phyloP scores from a whole-genome alignment of 1,140 invertebrate species.

The Listronotus oregonensis region DNA sequence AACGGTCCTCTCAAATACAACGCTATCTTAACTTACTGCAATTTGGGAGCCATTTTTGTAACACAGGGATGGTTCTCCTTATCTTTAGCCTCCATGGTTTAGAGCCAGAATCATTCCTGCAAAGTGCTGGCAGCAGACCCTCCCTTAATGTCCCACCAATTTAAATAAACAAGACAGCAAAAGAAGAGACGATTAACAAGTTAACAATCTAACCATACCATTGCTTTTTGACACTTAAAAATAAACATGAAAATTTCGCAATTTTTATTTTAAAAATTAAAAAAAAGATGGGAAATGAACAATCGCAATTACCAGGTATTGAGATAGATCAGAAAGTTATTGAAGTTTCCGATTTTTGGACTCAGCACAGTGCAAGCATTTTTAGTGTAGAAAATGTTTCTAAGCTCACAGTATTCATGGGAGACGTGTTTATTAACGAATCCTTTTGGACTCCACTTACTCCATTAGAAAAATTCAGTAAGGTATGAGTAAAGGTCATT shows the following conservation, averaged over 20 bases:
- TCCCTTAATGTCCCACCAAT: too few species aligned
- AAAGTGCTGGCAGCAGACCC: too few species aligned
- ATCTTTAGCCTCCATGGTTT: too few species aligned
- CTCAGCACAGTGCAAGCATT: conserved; percentile 71
- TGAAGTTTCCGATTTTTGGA: conserved; percentile 78
- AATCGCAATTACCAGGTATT: conserved; percentile 70
- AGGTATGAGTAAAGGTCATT: conserved; percentile 59
- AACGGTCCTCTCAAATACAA: too few species aligned
- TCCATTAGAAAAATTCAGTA: conserved; percentile 73
- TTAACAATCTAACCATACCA: background rate
- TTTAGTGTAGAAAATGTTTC: conserved; percentile 65
- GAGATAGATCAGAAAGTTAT: conserved; percentile 75
- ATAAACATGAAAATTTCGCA: too few species aligned
- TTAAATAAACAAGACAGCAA: conserved; percentile 12
- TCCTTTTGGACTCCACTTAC: conserved; percentile 67
- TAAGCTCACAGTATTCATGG: conserved; percentile 72
- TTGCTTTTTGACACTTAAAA: too few species aligned
- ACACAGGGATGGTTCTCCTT: too few species aligned
- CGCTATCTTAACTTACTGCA: too few species aligned
- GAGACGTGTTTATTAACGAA: conserved; percentile 64
- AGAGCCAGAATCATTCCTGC: too few species aligned
- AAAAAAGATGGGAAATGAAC: conserved; percentile 72
- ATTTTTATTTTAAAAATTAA: too few species aligned
- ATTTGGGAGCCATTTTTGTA: too few species aligned
- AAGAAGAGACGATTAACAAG: background rate